A percentile compares a stretch with the other conserved stretches of the same genome.
phyloP scores from a whole-genome alignment of 2,888 invertebrate species.

The Dicycla oo region DNA sequence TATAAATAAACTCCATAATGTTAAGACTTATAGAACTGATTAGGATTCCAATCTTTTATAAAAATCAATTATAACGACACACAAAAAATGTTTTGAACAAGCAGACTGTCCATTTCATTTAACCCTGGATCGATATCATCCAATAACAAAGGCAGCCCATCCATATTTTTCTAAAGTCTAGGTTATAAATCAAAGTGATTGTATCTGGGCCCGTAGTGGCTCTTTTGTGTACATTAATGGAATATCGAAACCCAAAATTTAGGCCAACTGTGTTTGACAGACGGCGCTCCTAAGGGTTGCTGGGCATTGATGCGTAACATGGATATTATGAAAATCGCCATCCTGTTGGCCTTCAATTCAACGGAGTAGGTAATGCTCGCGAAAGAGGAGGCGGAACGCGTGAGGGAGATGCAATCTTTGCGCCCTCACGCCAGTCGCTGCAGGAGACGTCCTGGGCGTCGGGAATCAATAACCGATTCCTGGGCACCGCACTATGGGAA shows the following conservation, averaged over 20 bases:
- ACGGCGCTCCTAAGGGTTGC: conserved; percentile 27
- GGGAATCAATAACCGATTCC: too few species aligned
- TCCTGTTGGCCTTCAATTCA: too few species aligned
- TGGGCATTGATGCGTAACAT: conserved; percentile 17
- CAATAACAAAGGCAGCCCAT: conserved; percentile 24
- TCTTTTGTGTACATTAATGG: conserved; percentile 65
- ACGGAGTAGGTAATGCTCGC: too few species aligned
- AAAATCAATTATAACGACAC: neutral
- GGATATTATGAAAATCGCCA: neutral
- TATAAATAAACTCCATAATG: too few species aligned
- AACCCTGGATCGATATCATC: neutral
- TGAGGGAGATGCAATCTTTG: too few species aligned
- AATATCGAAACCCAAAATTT: conserved; percentile 64
- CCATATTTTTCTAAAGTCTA: conserved; percentile 46
- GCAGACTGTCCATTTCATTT: neutral
- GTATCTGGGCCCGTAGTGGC: conserved; percentile 42
- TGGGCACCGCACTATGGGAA: too few species aligned
- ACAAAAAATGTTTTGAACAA: neutral
- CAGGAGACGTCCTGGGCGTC: too few species aligned
- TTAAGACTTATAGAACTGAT: neutral
- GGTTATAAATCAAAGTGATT: conserved; percentile 62
- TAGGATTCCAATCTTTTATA: neutral
- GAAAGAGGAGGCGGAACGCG: too few species aligned
- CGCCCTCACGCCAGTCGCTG: too few species aligned
- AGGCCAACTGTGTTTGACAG: conserved; percentile 61